phyloP scores from a whole-genome alignment of 1,140 invertebrate genomes.

The Sycobia sp. region DNA sequence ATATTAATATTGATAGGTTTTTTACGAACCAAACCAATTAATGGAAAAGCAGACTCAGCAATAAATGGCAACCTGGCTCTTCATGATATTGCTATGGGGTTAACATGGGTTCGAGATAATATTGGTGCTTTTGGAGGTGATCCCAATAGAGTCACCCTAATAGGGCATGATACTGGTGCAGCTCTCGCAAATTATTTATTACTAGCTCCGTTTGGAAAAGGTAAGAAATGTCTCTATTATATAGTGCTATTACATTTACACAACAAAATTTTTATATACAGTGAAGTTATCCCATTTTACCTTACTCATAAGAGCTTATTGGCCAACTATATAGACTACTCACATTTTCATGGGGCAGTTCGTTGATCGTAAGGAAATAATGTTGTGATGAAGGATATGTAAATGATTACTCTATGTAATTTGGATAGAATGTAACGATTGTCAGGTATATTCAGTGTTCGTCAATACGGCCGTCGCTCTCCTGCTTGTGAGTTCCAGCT shows the following conservation, averaged over 20 bases:
- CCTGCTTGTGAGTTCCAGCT: no score
- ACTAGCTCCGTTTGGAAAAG: slow-evolving; percentile 74
- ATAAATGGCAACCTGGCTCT: slow-evolving; percentile 71
- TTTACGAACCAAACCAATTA: slow-evolving; percentile 67
- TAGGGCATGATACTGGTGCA: slow-evolving; percentile 86
- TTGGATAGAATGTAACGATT: no score
- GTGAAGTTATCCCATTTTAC: no score
- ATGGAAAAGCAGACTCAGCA: slow-evolving; percentile 60
- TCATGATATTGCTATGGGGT: slow-evolving; percentile 75
- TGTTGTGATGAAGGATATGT: no score
- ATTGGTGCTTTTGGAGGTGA: slow-evolving; percentile 83
- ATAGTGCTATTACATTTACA: background rate
- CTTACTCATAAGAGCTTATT: no score
- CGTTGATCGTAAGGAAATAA: no score
- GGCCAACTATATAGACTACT: no score
- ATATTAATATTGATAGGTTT: slow-evolving; percentile 68
- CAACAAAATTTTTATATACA: no score
- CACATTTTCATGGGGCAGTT: no score
- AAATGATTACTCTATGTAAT: no score
- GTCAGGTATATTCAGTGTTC: no score
- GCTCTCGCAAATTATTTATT: slow-evolving; percentile 84
- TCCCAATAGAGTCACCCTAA: slow-evolving; percentile 77
- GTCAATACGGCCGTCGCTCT: no score
- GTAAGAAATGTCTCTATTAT: slow-evolving; percentile 61
- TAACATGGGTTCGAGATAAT: slow-evolving; percentile 79